These are phyloP conservation scores for Lindbergichthys nudifrons DNA, from an alignment of 2,797 vertebrate species.

Conservation along the genomic window DNA sequence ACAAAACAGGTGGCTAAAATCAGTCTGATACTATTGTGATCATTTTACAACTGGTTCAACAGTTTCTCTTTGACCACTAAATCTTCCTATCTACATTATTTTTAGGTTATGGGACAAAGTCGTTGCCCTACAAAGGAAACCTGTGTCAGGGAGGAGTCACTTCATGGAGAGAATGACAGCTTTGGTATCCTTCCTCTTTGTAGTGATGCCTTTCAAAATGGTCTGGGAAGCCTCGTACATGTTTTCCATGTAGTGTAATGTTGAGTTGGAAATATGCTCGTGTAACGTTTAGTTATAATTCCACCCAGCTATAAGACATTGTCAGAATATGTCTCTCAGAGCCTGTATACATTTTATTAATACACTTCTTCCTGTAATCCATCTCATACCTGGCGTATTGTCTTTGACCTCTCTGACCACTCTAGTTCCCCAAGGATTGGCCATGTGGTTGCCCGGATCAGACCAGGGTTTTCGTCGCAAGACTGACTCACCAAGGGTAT, in stretches of 20 bases:
- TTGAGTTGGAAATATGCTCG: not conserved
- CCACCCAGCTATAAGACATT: not conserved
- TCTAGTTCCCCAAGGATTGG: slow-evolving; percentile 77
- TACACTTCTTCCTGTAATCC: not conserved
- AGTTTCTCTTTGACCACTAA: slow-evolving; percentile 4
- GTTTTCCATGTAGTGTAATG: slow-evolving; percentile 34
- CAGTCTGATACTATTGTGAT: not conserved
- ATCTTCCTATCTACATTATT: slow-evolving; percentile 21
- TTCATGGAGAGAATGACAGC: slow-evolving; percentile 80
- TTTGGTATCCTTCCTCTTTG: slow-evolving; percentile 77
- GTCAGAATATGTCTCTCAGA: no score
- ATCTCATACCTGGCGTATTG: not conserved
- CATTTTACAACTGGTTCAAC: not conserved
- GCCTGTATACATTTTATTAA: not conserved
- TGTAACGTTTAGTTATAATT: not conserved
- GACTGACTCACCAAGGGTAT: slow-evolving; percentile 58
- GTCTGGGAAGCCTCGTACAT: slow-evolving; percentile 5
- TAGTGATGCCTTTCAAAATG: slow-evolving; percentile 8
- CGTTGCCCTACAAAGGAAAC: slow-evolving; percentile 56
- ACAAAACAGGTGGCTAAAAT: slow-evolving; percentile 74
- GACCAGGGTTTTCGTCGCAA: slow-evolving; percentile 60
- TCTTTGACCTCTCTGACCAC: slow-evolving; percentile 52
- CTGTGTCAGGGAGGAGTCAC: slow-evolving; percentile 73
- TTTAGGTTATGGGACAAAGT: slow-evolving; percentile 84
- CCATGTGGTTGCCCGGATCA: slow-evolving; percentile 68